phyloP scores from a whole-genome alignment of 2,888 invertebrate species.

The Apamea epomidion region DNA sequence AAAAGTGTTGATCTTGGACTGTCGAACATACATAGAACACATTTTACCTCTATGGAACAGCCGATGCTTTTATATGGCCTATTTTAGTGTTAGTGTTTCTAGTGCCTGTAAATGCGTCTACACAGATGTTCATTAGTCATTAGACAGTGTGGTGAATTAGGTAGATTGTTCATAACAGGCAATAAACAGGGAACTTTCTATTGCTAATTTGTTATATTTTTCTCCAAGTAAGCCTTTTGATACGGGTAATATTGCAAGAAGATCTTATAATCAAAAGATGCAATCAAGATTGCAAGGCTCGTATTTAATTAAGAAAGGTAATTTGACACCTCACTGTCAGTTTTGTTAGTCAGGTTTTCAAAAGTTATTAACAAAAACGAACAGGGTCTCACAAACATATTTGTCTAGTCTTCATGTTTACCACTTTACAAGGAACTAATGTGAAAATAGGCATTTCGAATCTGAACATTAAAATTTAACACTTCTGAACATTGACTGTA shows the following conservation, averaged over 20 bases:
- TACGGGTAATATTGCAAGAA: background rate
- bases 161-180: background rate
- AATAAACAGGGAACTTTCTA: background rate
- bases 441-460: slow-evolving; percentile 44
- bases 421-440: slow-evolving; percentile 35
- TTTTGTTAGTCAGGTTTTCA: background rate
- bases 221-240: slow-evolving; percentile 17
- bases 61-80: background rate
- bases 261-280: background rate
- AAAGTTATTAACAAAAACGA: background rate
- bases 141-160: background rate
- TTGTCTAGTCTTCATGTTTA: slow-evolving; percentile 11
- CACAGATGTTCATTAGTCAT: slow-evolving; percentile 21
- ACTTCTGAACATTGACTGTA: slow-evolving; percentile 31
- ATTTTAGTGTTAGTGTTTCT: background rate
- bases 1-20: background rate
- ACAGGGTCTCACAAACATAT: background rate
- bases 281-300: background rate
- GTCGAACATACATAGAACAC: slow-evolving; percentile 4
- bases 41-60: background rate
- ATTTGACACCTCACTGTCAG: background rate
- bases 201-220: background rate
- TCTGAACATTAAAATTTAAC: slow-evolving; percentile 48
- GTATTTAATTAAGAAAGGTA: background rate
- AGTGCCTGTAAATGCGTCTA: slow-evolving; percentile 38